Evolutionary conservation across 2,888 invertebrate species (phyloP), one percentile per base, ranked within the genome.

Genomic region (Tetragnatha montana): DNA sequence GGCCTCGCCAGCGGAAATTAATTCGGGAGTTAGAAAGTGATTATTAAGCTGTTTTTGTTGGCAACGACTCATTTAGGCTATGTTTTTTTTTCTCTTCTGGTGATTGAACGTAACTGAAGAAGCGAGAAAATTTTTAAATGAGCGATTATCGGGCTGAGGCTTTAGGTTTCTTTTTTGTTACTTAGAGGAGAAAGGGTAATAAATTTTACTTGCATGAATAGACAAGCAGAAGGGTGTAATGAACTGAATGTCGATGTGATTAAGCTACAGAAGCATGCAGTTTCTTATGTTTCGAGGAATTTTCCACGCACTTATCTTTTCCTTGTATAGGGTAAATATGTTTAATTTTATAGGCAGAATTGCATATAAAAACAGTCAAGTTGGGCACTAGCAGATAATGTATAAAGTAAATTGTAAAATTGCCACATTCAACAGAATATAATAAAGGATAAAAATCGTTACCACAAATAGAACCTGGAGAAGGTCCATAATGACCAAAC

Each of bases 1-100:
- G 79, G 79, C 73, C 75, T 68, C 73, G 50, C 74, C 74, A 69
- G 70, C 88, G 88, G 79, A 82, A 83, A 88, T 87, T 87, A 87
- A 87, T 87, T 87, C 78, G 7, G 6, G 69, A 73, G 49, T 17
- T 22, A n/a, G 76, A 76, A 76, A 76, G 76, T 82, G 82, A 51
- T 82, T 82, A 22, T 60, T 82, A 14, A 17, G 50, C 60, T 79
- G 78, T 60, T 79, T 79, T 21, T 60, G 22, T 79, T 21, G 22
- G 35, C 17, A 14, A 22, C 21, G 60, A 21, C 51, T 60, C 21
- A 22, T 79, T 79, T 76, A 60, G 49, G 76, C 76, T 50, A 0
- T n/a, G n/a, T n/a, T n/a, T 35, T 60, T 60, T 60, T 60, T 60
- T 17, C 60, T 17, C 60, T 35, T 35, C 60, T 60, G 60, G 60